Conservation (phyloP, 2,797 vertebrate genomes). For the Dermochelys coriacea region DNA sequence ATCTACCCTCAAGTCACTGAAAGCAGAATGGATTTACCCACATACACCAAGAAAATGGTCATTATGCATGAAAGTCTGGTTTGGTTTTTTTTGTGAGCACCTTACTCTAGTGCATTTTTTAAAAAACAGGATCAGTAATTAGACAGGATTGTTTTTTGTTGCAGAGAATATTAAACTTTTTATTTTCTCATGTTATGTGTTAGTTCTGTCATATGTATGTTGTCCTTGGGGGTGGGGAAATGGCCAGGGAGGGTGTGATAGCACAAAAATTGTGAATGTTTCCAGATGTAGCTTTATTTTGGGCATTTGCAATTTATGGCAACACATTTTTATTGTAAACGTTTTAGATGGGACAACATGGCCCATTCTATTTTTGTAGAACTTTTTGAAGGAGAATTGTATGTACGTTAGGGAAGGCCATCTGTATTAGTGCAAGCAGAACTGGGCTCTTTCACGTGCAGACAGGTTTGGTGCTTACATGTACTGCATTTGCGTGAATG, state of each 20-base stretch:
- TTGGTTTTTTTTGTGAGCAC: not conserved
- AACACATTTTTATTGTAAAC: no score
- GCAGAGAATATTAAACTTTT: not conserved
- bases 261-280: not conserved
- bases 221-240: not conserved
- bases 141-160: not conserved
- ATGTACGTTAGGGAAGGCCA: not conserved
- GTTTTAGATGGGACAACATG: not conserved
- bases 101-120: not conserved
- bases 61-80: fast-evolving
- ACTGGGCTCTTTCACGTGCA: not conserved
- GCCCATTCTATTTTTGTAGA: fast-evolving
- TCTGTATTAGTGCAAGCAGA: not conserved
- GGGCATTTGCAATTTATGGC: not conserved
- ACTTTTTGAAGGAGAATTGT: not conserved
- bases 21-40: not conserved
- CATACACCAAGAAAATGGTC: fast-evolving
- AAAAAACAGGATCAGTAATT: not conserved
- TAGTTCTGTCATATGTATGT: not conserved
- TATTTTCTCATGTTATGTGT: not conserved
- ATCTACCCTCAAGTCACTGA: not conserved
- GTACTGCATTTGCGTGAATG: not conserved
- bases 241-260: not conserved
- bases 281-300: not conserved
- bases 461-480: not conserved